Base-by-base conservation (phyloP, 2,888 invertebrate species). In the Bedellia somnulentella region DNA sequence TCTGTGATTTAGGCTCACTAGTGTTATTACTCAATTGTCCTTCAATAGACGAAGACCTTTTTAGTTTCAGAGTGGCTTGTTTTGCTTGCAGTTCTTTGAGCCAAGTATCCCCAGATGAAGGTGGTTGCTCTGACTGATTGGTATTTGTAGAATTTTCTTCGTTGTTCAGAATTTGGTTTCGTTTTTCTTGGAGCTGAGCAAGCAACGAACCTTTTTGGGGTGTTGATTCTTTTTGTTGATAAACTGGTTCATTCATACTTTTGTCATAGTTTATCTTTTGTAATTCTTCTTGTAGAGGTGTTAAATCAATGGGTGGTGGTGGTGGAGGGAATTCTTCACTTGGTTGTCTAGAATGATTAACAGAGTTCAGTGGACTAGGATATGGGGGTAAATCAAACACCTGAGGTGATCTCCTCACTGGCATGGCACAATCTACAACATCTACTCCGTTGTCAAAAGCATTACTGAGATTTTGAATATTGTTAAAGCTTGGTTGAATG, bases 301-400 rank as follows among this genome's bases (percentile, higher is more conserved):
- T 81, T 37, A 87, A 64, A 39, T 88, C 87, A 27, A 87, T 78
- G 0, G 86, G 86, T 1, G 88, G 86, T 1, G 92, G 92, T n/a
- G 90, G 90, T 4, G 91, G 91, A 27, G 92, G 92, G 46, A 93
- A 92, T 45, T 93, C 92, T 60, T 91, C 91, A 55, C 91, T 92
- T 1, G 89, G 83, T 57, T 92, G 92, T 27, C 92, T 75, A 2
- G 91, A 92, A 57, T 92, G 92, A 31, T 85, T 80, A 0, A 81
- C 85, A 0, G 89, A 89, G 40, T 82, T 82, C 41, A 85, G 79
- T 2, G 88, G 88, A 45, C 86, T 86, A 2, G 90, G 90, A 52
- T 91, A 91, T 0, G 91, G 91, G 1, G 91, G 91, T 32, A 87
- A 51, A 30, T 87, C 86, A 34, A 78, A 76, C 32, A 78, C 71